Conservation (phyloP, 1,140 invertebrate species). For the Muscidifurax raptorellus region DNA sequence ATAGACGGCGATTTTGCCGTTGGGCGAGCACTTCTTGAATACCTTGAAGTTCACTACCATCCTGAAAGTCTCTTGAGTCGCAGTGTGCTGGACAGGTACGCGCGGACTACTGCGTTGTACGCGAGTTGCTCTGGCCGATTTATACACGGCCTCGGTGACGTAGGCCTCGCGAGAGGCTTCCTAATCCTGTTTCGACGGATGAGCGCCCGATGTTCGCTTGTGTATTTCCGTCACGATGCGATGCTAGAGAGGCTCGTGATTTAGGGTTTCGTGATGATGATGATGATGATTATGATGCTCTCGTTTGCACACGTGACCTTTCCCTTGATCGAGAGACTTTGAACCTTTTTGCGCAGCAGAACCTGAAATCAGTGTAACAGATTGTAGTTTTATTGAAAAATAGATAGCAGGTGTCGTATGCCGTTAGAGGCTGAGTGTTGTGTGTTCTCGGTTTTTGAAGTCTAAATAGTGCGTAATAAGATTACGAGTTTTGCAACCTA, state of each 20-base stretch:
- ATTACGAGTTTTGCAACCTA: conserved; percentile 13
- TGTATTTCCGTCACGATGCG: conserved; percentile 24
- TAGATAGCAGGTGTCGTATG: neutral
- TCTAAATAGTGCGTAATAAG: neutral
- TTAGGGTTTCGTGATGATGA: neutral
- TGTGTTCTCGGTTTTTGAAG: neutral
- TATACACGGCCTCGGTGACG: neutral
- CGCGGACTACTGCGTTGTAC: conserved; percentile 12
- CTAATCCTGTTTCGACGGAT: conserved; percentile 47
- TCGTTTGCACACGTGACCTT: conserved; percentile 13
- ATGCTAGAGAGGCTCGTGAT: neutral
- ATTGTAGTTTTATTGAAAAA: neutral
- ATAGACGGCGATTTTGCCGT: conserved; percentile 96
- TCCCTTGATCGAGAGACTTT: conserved; percentile 11
- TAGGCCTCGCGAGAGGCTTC: conserved; percentile 10
- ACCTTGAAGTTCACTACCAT: conserved; percentile 95
- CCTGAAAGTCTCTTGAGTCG: conserved; percentile 61
- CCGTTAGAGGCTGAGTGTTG: neutral
- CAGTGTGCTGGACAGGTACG: neutral
- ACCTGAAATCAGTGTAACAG: neutral
- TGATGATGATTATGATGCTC: too few relatives aligned
- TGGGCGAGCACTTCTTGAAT: conserved; percentile 96
- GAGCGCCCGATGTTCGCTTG: conserved; percentile 24
- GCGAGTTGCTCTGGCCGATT: neutral
- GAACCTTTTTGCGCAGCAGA: neutral